Evolutionary conservation across 2,113 vertebrate genomes (phyloP).

Genomic region (Cheilinus undulatus): DNA sequence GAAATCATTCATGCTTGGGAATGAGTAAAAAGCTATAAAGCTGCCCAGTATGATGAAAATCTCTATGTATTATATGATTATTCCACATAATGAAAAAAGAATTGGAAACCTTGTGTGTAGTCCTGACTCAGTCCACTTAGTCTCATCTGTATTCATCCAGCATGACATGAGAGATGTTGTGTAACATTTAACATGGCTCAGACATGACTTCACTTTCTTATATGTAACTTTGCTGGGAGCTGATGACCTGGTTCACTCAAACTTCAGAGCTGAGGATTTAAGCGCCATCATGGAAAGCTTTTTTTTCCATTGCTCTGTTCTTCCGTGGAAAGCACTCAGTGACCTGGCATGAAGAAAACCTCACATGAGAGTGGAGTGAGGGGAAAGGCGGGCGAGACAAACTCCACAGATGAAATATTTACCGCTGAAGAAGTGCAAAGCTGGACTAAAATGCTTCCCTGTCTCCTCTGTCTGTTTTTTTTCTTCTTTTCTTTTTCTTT

Average conservation of each 20-base stretch:
- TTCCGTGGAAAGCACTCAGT: conserved; percentile 67
- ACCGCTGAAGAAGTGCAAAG: conserved; percentile 52
- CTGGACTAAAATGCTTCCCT: conserved; percentile 48
- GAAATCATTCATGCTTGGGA: neutral
- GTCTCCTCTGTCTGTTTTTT: conserved; percentile 40
- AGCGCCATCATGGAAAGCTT: conserved; percentile 57
- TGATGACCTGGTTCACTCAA: conserved; percentile 42
- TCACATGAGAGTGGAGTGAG: conserved; percentile 51
- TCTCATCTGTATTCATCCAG: conserved; percentile 4
- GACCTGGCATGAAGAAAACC: conserved; percentile 57
- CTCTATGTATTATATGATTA: neutral
- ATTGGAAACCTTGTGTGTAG: neutral
- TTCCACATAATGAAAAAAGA: neutral
- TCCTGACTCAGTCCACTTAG: neutral
- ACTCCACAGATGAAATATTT: conserved; percentile 71
- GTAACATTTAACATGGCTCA: conserved; percentile 14
- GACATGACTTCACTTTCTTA: conserved; percentile 38
- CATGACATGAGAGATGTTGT: neutral
- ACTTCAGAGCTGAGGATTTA: conserved; percentile 47
- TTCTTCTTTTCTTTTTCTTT: too few relatives aligned
- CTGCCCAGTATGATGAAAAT: neutral
- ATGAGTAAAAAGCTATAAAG: neutral
- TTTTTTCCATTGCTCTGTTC: conserved; percentile 54
- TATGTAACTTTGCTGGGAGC: conserved; percentile 15
- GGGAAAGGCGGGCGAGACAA: conserved; percentile 47